phyloP scores from a whole-genome alignment of 2,113 vertebrate species.

The Grus americana region DNA sequence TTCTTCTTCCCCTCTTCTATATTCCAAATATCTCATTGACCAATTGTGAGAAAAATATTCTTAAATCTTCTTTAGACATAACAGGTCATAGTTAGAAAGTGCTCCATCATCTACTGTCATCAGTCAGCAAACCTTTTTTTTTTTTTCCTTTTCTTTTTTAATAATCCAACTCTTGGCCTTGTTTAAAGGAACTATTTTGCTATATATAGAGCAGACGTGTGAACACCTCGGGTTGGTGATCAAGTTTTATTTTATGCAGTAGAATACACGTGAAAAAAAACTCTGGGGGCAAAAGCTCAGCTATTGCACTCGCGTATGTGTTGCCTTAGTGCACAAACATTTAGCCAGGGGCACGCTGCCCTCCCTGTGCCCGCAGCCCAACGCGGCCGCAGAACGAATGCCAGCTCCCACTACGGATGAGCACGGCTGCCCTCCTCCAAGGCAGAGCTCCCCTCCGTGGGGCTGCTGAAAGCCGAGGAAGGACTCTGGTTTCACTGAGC shows the following conservation, averaged over 20 bases:
- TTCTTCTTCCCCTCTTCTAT: neutral
- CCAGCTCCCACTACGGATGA: fast-evolving
- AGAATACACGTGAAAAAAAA: fast-evolving
- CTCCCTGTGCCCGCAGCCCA: neutral
- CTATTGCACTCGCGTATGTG: neutral
- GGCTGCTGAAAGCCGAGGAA: neutral
- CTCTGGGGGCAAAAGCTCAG: neutral
- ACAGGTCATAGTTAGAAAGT: conserved; percentile 42
- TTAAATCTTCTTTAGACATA: conserved; percentile 34
- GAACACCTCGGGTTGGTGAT: neutral
- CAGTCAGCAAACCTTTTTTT: neutral
- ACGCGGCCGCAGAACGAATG: too few species aligned
- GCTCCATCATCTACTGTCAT: conserved; percentile 33
- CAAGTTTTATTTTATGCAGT: neutral
- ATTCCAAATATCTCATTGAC: conserved; percentile 38
- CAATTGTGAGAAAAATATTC: conserved; percentile 23
- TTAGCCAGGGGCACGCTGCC: fast-evolving
- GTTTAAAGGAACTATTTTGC: neutral
- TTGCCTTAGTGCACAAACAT: neutral
- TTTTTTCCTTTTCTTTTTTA: neutral
- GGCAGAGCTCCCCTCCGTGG: neutral
- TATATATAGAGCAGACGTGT: fast-evolving
- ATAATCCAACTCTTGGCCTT: neutral
- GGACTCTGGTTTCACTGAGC: neutral
- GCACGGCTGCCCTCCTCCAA: neutral